A percentile compares a stretch with the other conserved stretches of the same genome.
Conservation (phyloP, 1,140 invertebrate genomes). For the Philotrypesis tridentata region DNA sequence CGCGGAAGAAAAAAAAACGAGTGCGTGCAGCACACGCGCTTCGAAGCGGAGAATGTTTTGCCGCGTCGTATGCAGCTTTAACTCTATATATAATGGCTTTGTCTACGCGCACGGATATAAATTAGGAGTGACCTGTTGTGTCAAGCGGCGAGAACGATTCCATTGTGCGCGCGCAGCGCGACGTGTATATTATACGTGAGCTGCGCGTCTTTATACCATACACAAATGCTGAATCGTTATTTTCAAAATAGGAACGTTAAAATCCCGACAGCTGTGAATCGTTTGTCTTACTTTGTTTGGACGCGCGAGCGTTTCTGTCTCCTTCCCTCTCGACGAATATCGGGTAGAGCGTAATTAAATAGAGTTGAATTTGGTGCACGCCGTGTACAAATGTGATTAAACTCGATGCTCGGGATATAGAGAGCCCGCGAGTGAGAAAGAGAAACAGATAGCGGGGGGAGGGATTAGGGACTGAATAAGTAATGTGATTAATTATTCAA, state of each 20-base stretch:
- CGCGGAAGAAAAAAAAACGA: conserved; percentile 10
- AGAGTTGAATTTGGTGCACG: conserved; percentile 30
- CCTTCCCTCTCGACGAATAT: conserved; percentile 44
- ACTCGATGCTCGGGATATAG: neutral
- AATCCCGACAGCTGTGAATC: conserved; percentile 27
- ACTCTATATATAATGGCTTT: neutral
- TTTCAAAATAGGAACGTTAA: conserved; percentile 28
- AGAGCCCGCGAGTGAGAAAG: neutral
- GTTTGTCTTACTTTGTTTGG: conserved; percentile 46
- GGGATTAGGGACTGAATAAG: neutral
- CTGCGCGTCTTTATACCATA: too few relatives aligned
- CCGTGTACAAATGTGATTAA: conserved; percentile 19
- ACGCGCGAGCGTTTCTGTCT: too few relatives aligned
- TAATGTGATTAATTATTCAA: neutral
- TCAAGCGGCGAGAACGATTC: neutral
- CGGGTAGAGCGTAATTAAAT: conserved; percentile 34
- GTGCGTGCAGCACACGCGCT: neutral
- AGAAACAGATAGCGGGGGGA: neutral
- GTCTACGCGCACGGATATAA: conserved; percentile 17
- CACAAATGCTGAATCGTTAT: neutral
- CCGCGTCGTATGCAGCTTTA: neutral
- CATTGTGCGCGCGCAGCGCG: neutral
- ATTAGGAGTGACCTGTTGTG: conserved; percentile 40
- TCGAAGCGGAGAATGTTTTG: conserved; percentile 17
- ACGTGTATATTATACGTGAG: neutral